phyloP scores from a whole-genome alignment of 2,888 invertebrate species.

The Meta bourneti region DNA sequence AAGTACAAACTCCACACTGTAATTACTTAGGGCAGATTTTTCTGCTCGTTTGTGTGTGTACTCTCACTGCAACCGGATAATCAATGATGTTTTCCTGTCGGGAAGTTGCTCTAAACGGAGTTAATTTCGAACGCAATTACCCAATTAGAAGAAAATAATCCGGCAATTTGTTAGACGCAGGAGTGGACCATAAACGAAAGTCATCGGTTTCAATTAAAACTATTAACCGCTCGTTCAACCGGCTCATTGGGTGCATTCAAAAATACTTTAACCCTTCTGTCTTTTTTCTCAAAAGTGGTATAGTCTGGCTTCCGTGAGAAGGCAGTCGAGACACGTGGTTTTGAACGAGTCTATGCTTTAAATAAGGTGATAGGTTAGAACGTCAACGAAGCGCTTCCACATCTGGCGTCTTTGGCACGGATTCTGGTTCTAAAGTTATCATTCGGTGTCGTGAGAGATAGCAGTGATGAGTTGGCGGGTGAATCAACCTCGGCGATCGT shows the following conservation, averaged over 20 bases:
- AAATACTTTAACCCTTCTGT: not conserved
- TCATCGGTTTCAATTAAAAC: not conserved
- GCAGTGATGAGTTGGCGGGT: no score
- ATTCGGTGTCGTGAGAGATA: no score
- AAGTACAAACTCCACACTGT: not conserved
- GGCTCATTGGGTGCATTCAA: not conserved
- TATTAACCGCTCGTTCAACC: not conserved
- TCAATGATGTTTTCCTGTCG: no score
- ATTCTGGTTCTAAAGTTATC: no score
- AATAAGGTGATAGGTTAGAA: no score
- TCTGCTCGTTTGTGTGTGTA: not conserved
- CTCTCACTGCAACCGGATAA: no score
- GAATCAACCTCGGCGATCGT: no score
- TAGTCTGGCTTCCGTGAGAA: no score
- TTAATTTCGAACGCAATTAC: not conserved
- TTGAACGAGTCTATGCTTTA: no score
- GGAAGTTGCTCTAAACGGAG: not conserved
- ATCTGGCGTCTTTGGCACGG: no score
- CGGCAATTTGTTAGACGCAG: not conserved
- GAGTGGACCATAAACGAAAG: not conserved
- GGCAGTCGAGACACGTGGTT: no score
- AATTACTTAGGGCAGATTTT: not conserved
- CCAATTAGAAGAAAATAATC: not conserved
- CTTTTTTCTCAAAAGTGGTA: not conserved
- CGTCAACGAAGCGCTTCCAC: no score